Base-by-base conservation (phyloP, 2,888 invertebrate genomes). In the Pandemis cinnamomeana region DNA sequence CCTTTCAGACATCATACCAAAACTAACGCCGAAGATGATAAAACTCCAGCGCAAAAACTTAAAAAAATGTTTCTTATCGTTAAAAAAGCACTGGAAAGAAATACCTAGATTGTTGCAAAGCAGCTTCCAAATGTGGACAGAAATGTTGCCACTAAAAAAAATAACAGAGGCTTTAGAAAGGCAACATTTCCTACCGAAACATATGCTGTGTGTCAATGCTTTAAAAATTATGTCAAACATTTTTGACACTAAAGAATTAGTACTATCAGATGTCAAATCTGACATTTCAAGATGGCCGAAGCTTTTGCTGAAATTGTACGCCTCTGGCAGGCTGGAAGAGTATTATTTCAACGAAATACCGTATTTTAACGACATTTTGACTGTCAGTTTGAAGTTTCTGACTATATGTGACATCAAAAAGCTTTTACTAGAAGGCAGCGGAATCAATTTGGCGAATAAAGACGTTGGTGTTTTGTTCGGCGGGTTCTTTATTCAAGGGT, bases 141-240 rank as follows among this genome's bases (percentile, higher is more conserved):
- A 82, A 5, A 77, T 72, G 6, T 8, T 82, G 2, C 80, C 82
- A 0, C 6, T 88, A 0, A 67, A 79, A 13, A 77, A 78, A 7
- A 82, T 89, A 7, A 80, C 82, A 0, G 73, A 82, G 7, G 72
- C 77, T 11, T 76, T 87, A 0, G 77, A 83, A 58, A 82, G 80
- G 44, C 78, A 83, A 27, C 69, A 55, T 0, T 78, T 84, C 5
- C 55, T 77, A 0, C 0, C 71, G 0, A 75, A 83, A 3, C 78
- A 84, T 42, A 76, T 77, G 0, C 46, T 77, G 0, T 55, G 55
- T 0, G 67, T 80, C 0, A 71, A 80, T 15, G 77, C 83, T 0
- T 63, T 89, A 1, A 82, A 78, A 58, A 74, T 81, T 0, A 77
- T 86, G 72, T 75, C 83, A 3, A 74, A 81, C 7, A 60, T 81